phyloP scores from a whole-genome alignment of 2,797 vertebrate species.

The Poeciliopsis infans region DNA sequence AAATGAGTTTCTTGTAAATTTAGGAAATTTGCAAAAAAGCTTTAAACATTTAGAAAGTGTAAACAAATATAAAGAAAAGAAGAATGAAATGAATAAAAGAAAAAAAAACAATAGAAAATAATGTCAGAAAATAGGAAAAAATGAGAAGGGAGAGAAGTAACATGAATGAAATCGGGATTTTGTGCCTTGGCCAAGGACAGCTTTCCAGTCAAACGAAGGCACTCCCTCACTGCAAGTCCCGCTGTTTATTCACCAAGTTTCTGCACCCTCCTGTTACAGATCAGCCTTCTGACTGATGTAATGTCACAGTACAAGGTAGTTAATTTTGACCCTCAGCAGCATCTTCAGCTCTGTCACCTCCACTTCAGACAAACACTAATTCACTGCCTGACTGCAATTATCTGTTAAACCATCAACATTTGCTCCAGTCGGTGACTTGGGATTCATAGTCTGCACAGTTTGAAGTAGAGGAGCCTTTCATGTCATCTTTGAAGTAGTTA shows the following conservation, averaged over 20 bases:
- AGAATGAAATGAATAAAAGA: neutral
- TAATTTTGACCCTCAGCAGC: slow-evolving; percentile 11
- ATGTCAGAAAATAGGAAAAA: neutral
- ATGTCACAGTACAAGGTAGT: neutral
- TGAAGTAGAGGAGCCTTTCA: slow-evolving; percentile 44
- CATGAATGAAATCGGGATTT: neutral
- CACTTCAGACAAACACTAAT: slow-evolving; percentile 36
- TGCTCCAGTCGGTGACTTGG: slow-evolving; percentile 21
- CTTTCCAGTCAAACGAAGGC: neutral
- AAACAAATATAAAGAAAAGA: neutral
- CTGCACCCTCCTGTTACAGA: neutral
- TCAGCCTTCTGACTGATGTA: neutral
- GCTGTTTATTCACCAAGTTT: slow-evolving; percentile 1
- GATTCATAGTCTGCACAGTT: slow-evolving; percentile 29
- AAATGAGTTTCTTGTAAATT: neutral
- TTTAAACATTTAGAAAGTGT: neutral
- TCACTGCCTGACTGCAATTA: slow-evolving; percentile 26
- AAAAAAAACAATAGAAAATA: too few relatives aligned
- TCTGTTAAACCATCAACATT: slow-evolving; percentile 28
- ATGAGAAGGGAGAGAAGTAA: neutral
- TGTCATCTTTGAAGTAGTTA: slow-evolving; percentile 26
- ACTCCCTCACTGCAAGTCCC: slow-evolving; percentile 7
- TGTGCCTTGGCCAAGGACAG: neutral
- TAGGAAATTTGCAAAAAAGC: neutral
- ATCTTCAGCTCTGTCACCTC: slow-evolving; percentile 27